phyloP scores from a whole-genome alignment of 35 echinoderm and acorn worm species.

The Anneissia japonica region DNA sequence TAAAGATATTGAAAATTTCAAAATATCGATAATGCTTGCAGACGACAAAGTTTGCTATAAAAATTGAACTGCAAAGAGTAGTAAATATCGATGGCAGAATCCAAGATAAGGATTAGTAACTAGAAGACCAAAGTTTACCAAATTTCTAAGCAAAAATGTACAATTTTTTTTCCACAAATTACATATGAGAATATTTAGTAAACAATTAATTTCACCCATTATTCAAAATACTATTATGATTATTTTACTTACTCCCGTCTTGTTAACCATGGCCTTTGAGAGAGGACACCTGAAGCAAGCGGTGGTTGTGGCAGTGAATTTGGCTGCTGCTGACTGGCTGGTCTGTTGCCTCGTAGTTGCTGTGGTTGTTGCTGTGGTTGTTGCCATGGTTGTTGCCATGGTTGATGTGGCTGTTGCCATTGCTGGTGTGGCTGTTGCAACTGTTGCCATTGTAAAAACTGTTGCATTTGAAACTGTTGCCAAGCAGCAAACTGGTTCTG shows the following conservation, averaged over 20 bases:
- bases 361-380: neutral
- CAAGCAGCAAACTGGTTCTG: neutral
- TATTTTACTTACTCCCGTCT: neutral
- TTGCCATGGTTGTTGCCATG: neutral
- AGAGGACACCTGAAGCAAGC: neutral
- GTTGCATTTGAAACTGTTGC: neutral
- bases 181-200: no score
- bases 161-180: no score
- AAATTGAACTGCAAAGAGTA: no score
- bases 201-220: no score
- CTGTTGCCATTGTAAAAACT: neutral
- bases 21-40: no score
- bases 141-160: no score
- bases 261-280: neutral
- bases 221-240: no score
- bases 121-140: no score
- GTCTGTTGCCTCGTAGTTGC: neutral
- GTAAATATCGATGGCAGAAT: no score
- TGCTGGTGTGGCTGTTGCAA: neutral
- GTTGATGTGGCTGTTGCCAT: neutral
- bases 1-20: no score
- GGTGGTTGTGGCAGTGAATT: neutral
- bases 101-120: no score
- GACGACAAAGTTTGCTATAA: no score
- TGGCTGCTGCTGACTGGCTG: neutral